Base-by-base conservation (phyloP, 2,113 vertebrate species). In the Zosterops hypoxanthus region DNA sequence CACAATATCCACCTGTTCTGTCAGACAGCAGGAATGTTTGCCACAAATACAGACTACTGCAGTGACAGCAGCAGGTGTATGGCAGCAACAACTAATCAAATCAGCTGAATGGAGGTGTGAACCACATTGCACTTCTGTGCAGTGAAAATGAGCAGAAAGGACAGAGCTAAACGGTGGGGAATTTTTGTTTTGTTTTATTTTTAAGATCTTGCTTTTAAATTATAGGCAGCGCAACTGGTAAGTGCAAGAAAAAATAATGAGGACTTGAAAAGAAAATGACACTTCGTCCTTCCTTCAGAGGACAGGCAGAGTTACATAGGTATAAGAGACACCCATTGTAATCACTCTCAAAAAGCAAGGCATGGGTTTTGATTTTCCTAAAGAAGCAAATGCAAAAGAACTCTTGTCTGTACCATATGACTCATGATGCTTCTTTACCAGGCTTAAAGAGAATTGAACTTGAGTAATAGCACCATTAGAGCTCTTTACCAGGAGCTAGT, bases 381-480 rank as follows among this genome's bases (percentile, higher is more conserved):
- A 96, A 96, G 91, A 89, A 96, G 66, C 56, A 95, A 97, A 97
- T 97, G 95, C 91, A 97, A 98, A 97, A 96, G 95, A 96, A 96
- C 72, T 95, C 95, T 95, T 94, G 42, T 97, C 84, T 93, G 91
- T 94, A 87, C 92, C 82, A 92, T 95, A 88, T 95, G 95, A 97
- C 92, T 97, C 95, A 71, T n/a, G 64, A 90, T 96, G 97, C 92
- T 98, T 92, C 96, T 97, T 96, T 96, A 95, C 85, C 46, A 96
- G 77, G 78, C 90, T 98, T 97, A 94, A 90, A 97, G 95, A 97
- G 97, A 97, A 98, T 98, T 98, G 98, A 98, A 98, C 98, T 98
- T 98, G 98, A 98, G 98, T 98, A 98, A 99, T 98, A 98, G 98
- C 97, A 98, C 98, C 98, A 98, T 99, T 99, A 99, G 98, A 98